Evolutionary conservation across 2,113 vertebrate genomes (phyloP).

Genomic region (Corydoras maculifer): DNA sequence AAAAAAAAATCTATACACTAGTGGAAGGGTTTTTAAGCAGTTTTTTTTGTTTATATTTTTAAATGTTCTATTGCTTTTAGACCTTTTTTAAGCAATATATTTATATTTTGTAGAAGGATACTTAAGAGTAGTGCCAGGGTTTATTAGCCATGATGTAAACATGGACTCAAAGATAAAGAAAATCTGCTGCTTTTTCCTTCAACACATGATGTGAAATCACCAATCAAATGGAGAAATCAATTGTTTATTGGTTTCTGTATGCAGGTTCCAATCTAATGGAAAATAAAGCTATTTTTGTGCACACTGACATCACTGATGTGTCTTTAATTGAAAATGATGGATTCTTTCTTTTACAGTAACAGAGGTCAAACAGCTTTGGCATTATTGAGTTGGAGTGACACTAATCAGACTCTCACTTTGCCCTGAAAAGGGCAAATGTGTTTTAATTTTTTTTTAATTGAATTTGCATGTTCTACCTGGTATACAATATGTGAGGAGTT

Average conservation of each 20-base stretch:
- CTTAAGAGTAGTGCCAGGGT: constrained; percentile 51
- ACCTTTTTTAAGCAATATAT: constrained; percentile 57
- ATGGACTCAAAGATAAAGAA: constrained; percentile 40
- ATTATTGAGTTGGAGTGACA: too few species aligned
- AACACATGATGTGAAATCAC: constrained; percentile 62
- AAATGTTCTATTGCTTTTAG: constrained; percentile 64
- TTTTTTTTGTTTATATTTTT: constrained; percentile 56
- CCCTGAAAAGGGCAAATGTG: too few species aligned
- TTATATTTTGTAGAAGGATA: constrained; percentile 67
- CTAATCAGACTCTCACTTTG: too few species aligned
- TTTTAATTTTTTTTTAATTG: too few species aligned
- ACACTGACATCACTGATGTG: constrained; percentile 48
- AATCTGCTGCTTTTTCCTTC: constrained; percentile 65
- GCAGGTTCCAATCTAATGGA: constrained; percentile 60
- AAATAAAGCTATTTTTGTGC: constrained; percentile 75
- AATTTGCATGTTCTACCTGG: too few species aligned
- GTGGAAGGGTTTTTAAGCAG: constrained; percentile 58
- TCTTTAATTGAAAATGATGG: neutral
- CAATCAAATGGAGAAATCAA: constrained; percentile 53
- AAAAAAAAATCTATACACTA: constrained; percentile 62
- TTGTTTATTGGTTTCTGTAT: constrained; percentile 65
- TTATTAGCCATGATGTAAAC: constrained; percentile 46
- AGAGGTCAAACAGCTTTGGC: too few species aligned
- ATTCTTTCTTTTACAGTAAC: too few species aligned
- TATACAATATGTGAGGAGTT: too few species aligned